Evolutionary conservation across 2,888 invertebrate species (phyloP).

Genomic region (Tenodera sinensis): DNA sequence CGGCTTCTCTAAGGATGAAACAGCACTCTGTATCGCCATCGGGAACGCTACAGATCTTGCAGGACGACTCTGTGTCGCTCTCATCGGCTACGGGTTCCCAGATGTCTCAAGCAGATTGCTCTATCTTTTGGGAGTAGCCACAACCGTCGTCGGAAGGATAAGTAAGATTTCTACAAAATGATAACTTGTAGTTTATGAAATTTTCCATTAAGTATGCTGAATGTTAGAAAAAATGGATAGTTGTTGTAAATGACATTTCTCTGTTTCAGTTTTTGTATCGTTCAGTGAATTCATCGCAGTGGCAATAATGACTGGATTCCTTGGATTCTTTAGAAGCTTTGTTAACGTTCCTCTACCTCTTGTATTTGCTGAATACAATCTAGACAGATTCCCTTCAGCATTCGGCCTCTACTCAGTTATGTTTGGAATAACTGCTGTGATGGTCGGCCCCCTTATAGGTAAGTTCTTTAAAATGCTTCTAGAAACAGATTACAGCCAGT

Average conservation of each 20-base stretch:
- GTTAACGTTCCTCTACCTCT: conserved; percentile 66
- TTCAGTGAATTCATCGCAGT: conserved; percentile 57
- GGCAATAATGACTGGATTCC: conserved; percentile 38
- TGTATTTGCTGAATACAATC: conserved; percentile 62
- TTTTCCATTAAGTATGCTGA: no score
- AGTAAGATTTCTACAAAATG: not conserved
- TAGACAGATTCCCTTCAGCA: conserved; percentile 67
- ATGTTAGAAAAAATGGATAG: no score
- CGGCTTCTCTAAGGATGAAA: not conserved
- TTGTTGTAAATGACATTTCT: not conserved
- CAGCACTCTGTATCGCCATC: conserved; percentile 39
- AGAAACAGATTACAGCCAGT: no score
- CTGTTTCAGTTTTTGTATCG: conserved; percentile 53
- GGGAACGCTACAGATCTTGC: conserved; percentile 38
- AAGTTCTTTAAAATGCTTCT: not conserved
- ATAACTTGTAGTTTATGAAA: no score
- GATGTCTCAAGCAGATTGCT: conserved; percentile 60
- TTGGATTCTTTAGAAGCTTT: conserved; percentile 64
- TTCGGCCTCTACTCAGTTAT: conserved; percentile 69
- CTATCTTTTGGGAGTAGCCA: conserved; percentile 60
- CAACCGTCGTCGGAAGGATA: conserved; percentile 51
- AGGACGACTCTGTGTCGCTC: conserved; percentile 60
- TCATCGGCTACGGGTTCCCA: conserved; percentile 58
- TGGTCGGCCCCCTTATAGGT: conserved; percentile 46
- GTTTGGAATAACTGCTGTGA: conserved; percentile 61